phyloP scores from a whole-genome alignment of 2,888 invertebrate genomes.

The Pyralis farinalis region DNA sequence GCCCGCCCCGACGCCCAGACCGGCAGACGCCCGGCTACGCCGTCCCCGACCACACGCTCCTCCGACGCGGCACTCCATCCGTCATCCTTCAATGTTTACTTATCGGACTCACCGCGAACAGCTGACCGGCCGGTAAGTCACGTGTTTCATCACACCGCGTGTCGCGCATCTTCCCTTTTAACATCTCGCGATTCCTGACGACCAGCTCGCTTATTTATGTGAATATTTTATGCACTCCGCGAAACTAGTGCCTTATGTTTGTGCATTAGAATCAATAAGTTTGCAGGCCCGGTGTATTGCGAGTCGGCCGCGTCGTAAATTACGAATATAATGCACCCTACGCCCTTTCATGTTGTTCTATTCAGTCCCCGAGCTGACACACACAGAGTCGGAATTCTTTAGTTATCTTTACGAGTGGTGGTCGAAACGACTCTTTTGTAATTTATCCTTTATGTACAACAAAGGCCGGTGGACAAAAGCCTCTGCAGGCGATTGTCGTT shows the following conservation, averaged over 20 bases:
- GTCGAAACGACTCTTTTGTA: constrained; percentile 66
- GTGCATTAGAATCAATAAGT: constrained; percentile 57
- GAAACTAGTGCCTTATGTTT: constrained; percentile 44
- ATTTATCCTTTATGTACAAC: constrained; percentile 70
- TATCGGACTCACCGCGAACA: constrained; percentile 70
- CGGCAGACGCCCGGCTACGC: constrained; percentile 81
- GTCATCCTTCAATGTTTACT: constrained; percentile 75
- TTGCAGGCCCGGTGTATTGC: constrained; percentile 51
- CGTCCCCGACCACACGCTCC: constrained; percentile 66
- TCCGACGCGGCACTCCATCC: constrained; percentile 55
- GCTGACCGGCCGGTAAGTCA: constrained; percentile 79
- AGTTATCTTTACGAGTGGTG: constrained; percentile 69
- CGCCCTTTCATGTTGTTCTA: constrained; percentile 63
- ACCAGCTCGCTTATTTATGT: constrained; percentile 31
- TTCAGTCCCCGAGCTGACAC: constrained; percentile 51
- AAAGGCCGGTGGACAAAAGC: constrained; percentile 64
- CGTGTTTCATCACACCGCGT: constrained; percentile 47
- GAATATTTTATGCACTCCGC: constrained; percentile 38
- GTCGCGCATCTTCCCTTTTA: constrained; percentile 26
- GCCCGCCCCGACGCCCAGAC: constrained; percentile 82
- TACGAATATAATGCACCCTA: constrained; percentile 71
- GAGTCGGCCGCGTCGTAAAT: constrained; percentile 58
- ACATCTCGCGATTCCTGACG: constrained; percentile 26
- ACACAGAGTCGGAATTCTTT: constrained; percentile 58
- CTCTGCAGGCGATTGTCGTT: constrained; percentile 47